Percentiles rank a stretch among this genome's conserved stretches.
Conservation (phyloP, 2,113 vertebrate genomes). For the Sinosuthora webbiana region DNA sequence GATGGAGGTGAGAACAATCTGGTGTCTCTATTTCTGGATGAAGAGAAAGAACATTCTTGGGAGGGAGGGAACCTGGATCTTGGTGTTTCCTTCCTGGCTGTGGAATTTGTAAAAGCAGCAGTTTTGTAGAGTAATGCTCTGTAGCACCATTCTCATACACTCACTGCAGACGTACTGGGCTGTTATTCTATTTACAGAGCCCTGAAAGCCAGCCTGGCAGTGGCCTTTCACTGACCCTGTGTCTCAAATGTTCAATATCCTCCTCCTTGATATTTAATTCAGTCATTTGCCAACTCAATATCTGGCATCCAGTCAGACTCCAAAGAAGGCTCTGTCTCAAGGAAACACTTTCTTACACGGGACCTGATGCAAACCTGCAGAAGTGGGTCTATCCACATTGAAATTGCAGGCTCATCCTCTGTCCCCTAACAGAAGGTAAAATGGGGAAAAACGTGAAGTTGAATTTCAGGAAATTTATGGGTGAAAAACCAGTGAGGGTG, state of each 20-base stretch:
- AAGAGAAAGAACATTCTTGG: not conserved
- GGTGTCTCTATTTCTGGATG: not conserved
- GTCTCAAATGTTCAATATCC: not conserved
- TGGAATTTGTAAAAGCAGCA: not conserved
- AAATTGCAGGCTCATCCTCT: not conserved
- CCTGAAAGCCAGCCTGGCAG: not conserved
- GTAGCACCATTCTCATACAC: fast-evolving
- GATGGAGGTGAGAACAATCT: not conserved
- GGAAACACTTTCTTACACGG: not conserved
- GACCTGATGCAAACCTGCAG: not conserved
- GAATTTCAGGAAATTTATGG: not conserved
- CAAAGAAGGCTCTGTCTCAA: not conserved
- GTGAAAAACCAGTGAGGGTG: not conserved
- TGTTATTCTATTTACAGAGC: not conserved
- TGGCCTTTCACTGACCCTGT: not conserved
- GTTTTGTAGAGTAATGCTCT: not conserved
- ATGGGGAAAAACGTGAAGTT: not conserved
- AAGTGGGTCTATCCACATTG: not conserved
- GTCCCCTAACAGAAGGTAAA: not conserved
- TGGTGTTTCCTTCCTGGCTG: not conserved
- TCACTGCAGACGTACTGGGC: not conserved
- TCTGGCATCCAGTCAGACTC: not conserved
- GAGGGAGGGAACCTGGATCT: not conserved
- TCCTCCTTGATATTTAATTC: not conserved
- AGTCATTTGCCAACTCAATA: not conserved